Conservation (phyloP, 2,113 vertebrate genomes). For the Aplodontia rufa region DNA sequence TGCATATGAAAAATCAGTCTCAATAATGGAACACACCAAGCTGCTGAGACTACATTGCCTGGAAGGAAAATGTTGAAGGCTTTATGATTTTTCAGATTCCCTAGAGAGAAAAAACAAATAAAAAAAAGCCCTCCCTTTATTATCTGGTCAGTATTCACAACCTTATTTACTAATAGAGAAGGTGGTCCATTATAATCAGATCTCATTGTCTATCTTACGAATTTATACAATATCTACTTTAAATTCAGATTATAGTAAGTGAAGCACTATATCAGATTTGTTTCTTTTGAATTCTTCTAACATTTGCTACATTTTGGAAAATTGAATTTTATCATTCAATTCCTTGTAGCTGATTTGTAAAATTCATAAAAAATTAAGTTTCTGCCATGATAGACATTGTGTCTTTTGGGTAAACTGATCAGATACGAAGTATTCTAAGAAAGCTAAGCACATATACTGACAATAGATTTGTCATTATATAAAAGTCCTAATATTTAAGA, state of each 20-base stretch:
- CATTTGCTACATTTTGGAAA: neutral
- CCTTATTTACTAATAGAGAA: constrained; percentile 57
- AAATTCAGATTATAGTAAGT: neutral
- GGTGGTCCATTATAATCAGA: constrained; percentile 7
- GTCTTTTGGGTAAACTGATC: neutral
- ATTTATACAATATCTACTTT: constrained; percentile 39
- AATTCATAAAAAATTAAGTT: neutral
- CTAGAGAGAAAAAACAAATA: constrained; percentile 32
- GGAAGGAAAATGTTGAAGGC: constrained; percentile 65
- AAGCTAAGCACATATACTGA: neutral
- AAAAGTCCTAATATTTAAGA: neutral
- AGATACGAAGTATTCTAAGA: neutral
- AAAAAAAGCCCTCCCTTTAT: neutral
- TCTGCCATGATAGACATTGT: neutral
- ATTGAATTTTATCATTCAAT: neutral
- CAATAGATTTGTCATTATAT: neutral
- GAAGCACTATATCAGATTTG: neutral
- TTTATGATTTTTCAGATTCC: constrained; percentile 69
- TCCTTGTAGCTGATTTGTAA: neutral
- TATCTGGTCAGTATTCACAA: constrained; percentile 63
- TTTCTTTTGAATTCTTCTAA: neutral
- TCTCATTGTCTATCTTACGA: neutral
- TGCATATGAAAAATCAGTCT: constrained; percentile 77
- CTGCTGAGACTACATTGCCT: constrained; percentile 69
- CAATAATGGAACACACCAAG: constrained; percentile 76